phyloP scores from a whole-genome alignment of 2,113 vertebrate species.

The Myotis davidii region DNA sequence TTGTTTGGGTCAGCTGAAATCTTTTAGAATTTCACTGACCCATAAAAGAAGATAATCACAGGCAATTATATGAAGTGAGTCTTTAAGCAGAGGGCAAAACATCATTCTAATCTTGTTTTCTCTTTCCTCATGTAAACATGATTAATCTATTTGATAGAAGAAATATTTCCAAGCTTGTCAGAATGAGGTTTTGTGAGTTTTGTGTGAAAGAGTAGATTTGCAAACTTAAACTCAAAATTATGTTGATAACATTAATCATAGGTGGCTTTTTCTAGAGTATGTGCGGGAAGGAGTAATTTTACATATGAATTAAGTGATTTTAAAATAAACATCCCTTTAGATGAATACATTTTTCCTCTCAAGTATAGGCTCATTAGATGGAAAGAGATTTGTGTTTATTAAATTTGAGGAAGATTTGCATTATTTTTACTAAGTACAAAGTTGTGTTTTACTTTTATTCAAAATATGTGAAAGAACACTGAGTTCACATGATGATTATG shows the following conservation, averaged over 20 bases:
- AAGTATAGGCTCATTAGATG: constrained; percentile 2
- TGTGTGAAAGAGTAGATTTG: background rate
- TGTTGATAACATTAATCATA: constrained; percentile 44
- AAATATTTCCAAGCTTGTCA: background rate
- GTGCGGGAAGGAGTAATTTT: background rate
- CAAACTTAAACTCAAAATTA: constrained; percentile 34
- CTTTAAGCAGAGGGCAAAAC: background rate
- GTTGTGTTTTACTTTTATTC: background rate
- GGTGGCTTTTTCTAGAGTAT: background rate
- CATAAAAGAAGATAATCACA: background rate
- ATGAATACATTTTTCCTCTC: constrained; percentile 33
- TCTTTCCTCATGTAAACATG: background rate
- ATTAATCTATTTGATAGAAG: background rate
- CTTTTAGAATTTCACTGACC: background rate
- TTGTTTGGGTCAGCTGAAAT: background rate
- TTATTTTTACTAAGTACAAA: background rate
- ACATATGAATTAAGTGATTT: background rate
- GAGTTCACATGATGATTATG: background rate
- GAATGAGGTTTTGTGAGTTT: background rate
- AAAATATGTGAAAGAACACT: background rate
- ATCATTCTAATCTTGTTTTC: background rate
- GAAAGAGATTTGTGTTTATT: constrained; percentile 27
- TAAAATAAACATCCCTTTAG: constrained; percentile 36
- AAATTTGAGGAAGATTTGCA: background rate
- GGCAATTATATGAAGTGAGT: background rate